A percentile compares a stretch with the other conserved stretches of the same genome.
These are phyloP conservation scores for Phyllostomus hastatus DNA, from an alignment of 2,113 vertebrate genomes.

Conservation along the genomic window DNA sequence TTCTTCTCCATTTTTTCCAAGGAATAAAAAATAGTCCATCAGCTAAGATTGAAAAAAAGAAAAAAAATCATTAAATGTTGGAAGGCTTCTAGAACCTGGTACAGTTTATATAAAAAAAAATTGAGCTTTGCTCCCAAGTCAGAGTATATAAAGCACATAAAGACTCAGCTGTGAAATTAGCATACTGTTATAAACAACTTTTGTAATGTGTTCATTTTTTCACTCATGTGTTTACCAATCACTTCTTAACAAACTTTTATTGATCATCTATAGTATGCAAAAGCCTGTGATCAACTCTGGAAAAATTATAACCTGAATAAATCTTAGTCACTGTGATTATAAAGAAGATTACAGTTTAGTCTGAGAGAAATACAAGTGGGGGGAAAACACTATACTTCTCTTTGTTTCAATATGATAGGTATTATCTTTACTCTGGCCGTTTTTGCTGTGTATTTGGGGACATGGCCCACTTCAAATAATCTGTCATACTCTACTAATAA, in stretches of 20 bases:
- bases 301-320: neutral
- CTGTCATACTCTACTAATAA: neutral
- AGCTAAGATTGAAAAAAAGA: neutral
- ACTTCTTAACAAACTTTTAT: neutral
- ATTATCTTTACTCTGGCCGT: neutral
- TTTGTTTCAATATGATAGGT: neutral
- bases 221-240: neutral
- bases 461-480: neutral
- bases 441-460: neutral
- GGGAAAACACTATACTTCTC: neutral
- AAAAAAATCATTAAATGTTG: neutral
- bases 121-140: neutral
- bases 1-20: neutral
- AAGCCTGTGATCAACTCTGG: neutral
- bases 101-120: neutral
- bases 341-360: neutral
- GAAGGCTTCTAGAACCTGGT: neutral
- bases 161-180: neutral
- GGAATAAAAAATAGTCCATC: neutral
- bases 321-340: neutral
- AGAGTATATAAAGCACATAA: neutral
- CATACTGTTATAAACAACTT: neutral
- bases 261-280: neutral
- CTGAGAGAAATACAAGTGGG: neutral
- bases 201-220: neutral